Percentiles rank a stretch among this genome's conserved stretches.
Evolutionary conservation across 2,113 vertebrate species (phyloP).

Genomic region (Lagopus muta): DNA sequence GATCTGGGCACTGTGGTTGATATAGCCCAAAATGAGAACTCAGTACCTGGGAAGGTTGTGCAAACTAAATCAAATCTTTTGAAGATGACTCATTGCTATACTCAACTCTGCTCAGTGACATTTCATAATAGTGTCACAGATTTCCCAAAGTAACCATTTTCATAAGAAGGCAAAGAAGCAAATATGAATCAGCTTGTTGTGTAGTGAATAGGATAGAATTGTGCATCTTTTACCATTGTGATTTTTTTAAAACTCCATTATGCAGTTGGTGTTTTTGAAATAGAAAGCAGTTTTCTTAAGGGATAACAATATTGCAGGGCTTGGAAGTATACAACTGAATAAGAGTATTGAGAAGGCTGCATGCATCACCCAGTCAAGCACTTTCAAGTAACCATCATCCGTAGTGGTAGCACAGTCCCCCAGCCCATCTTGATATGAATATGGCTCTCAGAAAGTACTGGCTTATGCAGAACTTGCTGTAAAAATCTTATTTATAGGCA

Average conservation of each 20-base stretch:
- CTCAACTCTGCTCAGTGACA: slow-evolving; percentile 55
- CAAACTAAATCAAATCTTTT: slow-evolving; percentile 1
- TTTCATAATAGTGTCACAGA: slow-evolving; percentile 70
- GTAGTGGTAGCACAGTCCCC: slow-evolving; percentile 53
- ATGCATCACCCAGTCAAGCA: slow-evolving; percentile 71
- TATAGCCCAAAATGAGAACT: background rate
- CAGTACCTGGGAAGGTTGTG: background rate
- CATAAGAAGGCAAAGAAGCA: slow-evolving; percentile 71
- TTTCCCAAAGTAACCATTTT: slow-evolving; percentile 75
- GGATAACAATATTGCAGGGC: slow-evolving; percentile 61
- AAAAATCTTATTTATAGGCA: slow-evolving; percentile 61
- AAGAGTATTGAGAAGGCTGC: slow-evolving; percentile 75
- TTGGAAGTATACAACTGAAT: slow-evolving; percentile 75
- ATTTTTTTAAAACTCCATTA: slow-evolving; percentile 48
- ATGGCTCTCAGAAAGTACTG: slow-evolving; percentile 65
- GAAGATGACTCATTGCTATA: slow-evolving; percentile 15
- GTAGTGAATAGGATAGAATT: slow-evolving; percentile 69
- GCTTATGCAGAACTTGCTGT: background rate
- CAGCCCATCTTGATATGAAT: slow-evolving; percentile 64
- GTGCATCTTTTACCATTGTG: slow-evolving; percentile 49
- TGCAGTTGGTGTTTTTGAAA: slow-evolving; percentile 67
- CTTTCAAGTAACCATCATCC: slow-evolving; percentile 65
- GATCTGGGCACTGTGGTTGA: background rate
- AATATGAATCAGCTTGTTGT: slow-evolving; percentile 55
- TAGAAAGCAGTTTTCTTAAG: slow-evolving; percentile 74